Conservation (phyloP, 2,113 vertebrate genomes). For the Forbesichthys papilliferus region DNA sequence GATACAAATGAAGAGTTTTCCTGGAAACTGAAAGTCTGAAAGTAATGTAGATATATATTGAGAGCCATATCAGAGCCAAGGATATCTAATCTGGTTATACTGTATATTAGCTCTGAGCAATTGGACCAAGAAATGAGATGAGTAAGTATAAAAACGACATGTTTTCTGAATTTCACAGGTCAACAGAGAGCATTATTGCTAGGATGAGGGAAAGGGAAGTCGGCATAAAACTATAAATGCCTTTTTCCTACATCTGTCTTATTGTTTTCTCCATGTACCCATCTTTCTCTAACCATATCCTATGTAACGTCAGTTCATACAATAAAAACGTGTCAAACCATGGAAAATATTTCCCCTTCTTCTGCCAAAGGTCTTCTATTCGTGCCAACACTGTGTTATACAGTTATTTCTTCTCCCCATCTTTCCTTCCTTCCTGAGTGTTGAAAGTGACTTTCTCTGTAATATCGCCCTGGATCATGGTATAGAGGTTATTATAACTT, state of each 20-base stretch:
- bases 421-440: constrained; percentile 52
- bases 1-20: constrained; percentile 21
- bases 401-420: constrained; percentile 14
- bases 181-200: constrained; percentile 22
- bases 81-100: constrained; percentile 46
- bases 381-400: neutral
- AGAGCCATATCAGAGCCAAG: constrained; percentile 41
- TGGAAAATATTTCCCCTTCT: constrained; percentile 46
- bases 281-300: constrained; percentile 43
- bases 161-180: constrained; percentile 28
- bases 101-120: constrained; percentile 31
- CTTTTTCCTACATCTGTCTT: constrained; percentile 3
- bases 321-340: constrained; percentile 37
- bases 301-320: constrained; percentile 32
- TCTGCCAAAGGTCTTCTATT: constrained; percentile 41
- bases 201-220: constrained; percentile 20
- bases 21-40: neutral
- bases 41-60: constrained; percentile 51
- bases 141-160: constrained; percentile 43
- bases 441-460: too few relatives aligned
- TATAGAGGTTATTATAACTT: neutral
- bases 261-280: constrained; percentile 40
- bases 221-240: constrained; percentile 33
- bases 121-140: constrained; percentile 39
- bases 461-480: neutral